These are phyloP conservation scores for Drymonia ruficornis DNA, from an alignment of 2,888 invertebrate species.

Conservation along the genomic window DNA sequence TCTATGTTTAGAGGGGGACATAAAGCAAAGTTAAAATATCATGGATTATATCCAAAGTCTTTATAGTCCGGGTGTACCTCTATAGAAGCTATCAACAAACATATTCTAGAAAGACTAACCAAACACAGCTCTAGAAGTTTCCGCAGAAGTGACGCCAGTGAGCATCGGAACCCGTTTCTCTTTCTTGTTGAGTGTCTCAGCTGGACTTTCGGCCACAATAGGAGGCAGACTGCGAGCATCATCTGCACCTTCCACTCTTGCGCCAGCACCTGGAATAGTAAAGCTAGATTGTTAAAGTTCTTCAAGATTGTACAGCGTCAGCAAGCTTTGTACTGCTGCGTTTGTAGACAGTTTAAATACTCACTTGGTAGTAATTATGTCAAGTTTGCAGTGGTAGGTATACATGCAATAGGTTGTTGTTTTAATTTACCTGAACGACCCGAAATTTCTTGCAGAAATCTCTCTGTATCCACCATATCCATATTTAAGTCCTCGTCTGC, in stretches of 20 bases:
- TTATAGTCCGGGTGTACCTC: not conserved
- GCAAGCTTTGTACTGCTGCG: too few species aligned
- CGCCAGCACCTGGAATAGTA: slow-evolving; percentile 83
- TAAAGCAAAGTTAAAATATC: too few species aligned
- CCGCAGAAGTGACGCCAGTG: slow-evolving; percentile 90
- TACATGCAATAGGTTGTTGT: not conserved
- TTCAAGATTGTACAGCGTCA: too few species aligned
- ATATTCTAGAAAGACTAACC: slow-evolving; percentile 55
- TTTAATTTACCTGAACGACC: slow-evolving; percentile 68
- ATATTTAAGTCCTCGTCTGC: slow-evolving; percentile 86
- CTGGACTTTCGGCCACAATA: slow-evolving; percentile 86
- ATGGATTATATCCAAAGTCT: too few species aligned
- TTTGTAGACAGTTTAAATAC: too few species aligned
- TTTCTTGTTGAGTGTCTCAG: slow-evolving; percentile 83
- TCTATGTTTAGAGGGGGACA: too few species aligned
- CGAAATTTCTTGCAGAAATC: slow-evolving; percentile 87
- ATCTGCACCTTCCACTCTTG: slow-evolving; percentile 87
- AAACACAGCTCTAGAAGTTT: slow-evolving; percentile 86
- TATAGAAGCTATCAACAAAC: not conserved
- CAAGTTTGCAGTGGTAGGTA: too few species aligned
- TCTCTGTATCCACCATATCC: slow-evolving; percentile 82
- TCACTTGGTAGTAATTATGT: too few species aligned
- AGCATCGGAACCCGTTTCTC: slow-evolving; percentile 86
- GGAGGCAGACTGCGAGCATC: slow-evolving; percentile 89
- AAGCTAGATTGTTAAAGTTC: not conserved